These are phyloP conservation scores for Poliocrania exsul DNA, from an alignment of 2,797 vertebrate species.

Conservation along the genomic window DNA sequence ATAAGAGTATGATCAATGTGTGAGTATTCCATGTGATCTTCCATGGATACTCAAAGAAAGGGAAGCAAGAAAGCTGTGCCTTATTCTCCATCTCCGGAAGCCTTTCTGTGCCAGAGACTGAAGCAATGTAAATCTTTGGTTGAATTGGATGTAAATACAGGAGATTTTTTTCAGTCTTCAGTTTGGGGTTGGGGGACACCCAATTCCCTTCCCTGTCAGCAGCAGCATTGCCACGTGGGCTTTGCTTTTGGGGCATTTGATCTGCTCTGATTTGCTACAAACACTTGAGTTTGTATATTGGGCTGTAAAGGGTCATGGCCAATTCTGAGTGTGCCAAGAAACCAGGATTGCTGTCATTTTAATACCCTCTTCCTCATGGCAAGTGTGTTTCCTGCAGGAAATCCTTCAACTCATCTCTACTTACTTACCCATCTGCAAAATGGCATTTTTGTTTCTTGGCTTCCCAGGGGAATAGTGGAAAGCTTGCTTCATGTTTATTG, in stretches of 20 bases:
- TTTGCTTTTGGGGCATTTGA: not conserved
- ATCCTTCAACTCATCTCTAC: not conserved
- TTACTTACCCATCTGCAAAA: not conserved
- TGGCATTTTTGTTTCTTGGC: not conserved
- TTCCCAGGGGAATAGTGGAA: not conserved
- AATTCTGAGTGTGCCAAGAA: not conserved
- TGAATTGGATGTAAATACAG: not conserved
- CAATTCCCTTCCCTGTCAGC: not conserved
- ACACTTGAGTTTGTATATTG: not conserved
- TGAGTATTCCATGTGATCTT: fast-evolving
- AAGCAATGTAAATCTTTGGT: not conserved
- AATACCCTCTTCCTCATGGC: not conserved
- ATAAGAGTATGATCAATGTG: not conserved
- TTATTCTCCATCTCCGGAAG: not conserved
- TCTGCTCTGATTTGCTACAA: not conserved
- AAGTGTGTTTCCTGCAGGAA: not conserved
- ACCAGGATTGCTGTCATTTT: not conserved
- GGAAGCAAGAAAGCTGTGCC: not conserved
- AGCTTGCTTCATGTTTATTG: not conserved
- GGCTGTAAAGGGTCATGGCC: not conserved
- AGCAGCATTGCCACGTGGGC: not conserved
- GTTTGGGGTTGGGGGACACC: not conserved
- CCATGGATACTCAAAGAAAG: not conserved
- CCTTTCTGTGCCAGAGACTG: not conserved
- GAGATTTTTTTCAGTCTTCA: not conserved